Evolutionary conservation across 2,888 invertebrate genomes (phyloP), one percentile per base, ranked within the genome.

Genomic region (Dasypolia templi): DNA sequence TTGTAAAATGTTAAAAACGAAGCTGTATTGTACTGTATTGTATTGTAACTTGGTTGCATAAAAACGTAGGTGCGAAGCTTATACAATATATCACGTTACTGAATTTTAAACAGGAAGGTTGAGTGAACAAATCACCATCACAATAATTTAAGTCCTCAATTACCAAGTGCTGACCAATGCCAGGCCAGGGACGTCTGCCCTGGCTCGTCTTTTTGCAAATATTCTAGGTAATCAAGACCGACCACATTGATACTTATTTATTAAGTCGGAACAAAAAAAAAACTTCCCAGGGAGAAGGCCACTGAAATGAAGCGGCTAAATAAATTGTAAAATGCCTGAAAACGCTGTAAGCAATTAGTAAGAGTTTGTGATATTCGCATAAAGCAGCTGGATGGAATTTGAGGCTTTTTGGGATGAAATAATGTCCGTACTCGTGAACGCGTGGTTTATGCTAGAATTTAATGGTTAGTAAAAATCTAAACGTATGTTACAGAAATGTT

Each of bases 301-400:
- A 55, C 69, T 82, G 59, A 79, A 88, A 88, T 87, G 82, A 88
- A 86, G 81, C 84, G 76, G 85, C 81, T 82, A 81, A 86, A 87
- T 85, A 86, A 87, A 89, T 86, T 86, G 78, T 81, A 82, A 87
- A 88, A 85, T 85, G 77, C 85, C 86, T 84, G 79, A 82, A 86
- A 89, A 82, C 76, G 81, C 85, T 82, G 83, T 88, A 72, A 88
- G 88, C 83, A 89, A 89, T 89, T 88, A 89, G 86, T 75, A 83
- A 81, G 63, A 80, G 82, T 82, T 84, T 80, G 66, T 65, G 70
- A 75, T 81, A 65, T 72, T 46, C 76, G 78, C 55, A 46, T 71
- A 84, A 46, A 77, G n/a, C 39, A 9, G 39, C 81, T 85, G 68
- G 87, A 87, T 81, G 59, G 32, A 71, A 39, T 66, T 53, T 44